Evolutionary conservation across 2,888 invertebrate species (phyloP).

Genomic region (Bellardia pandia): DNA sequence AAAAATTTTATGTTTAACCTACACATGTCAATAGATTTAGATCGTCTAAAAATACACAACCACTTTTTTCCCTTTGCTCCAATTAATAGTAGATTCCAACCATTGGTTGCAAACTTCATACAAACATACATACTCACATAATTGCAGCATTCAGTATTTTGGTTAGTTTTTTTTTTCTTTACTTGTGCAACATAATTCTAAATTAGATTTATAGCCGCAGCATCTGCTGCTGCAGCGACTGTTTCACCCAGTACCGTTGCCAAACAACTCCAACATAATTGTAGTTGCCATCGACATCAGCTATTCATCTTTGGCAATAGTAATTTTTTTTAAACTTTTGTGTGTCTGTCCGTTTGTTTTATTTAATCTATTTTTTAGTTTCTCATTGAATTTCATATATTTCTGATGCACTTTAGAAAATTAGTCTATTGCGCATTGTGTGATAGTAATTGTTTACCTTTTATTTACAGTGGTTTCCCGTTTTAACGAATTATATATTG

Average conservation of each 20-base stretch:
- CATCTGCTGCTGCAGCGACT: slow-evolving; percentile 17
- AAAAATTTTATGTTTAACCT: slow-evolving; percentile 32
- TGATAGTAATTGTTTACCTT: slow-evolving; percentile 34
- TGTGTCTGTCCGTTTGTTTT: slow-evolving; percentile 40
- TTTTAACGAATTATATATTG: too few species aligned
- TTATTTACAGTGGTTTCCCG: too few species aligned
- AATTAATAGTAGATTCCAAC: slow-evolving; percentile 38
- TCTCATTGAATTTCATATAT: slow-evolving; percentile 52
- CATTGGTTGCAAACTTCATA: slow-evolving; percentile 14
- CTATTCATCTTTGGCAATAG: slow-evolving; percentile 38
- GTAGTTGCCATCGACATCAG: slow-evolving; percentile 43
- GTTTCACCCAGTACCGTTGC: neutral
- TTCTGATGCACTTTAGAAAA: slow-evolving; percentile 66
- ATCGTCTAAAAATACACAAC: slow-evolving; percentile 65
- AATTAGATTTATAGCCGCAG: slow-evolving; percentile 60
- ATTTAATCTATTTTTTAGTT: slow-evolving; percentile 27
- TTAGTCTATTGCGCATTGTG: slow-evolving; percentile 68
- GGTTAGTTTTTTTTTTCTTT: slow-evolving; percentile 1
- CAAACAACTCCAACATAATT: slow-evolving; percentile 25
- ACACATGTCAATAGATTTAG: slow-evolving; percentile 62
- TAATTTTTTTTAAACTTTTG: neutral
- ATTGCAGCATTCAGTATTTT: slow-evolving; percentile 10
- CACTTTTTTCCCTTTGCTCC: slow-evolving; percentile 52
- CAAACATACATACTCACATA: neutral
- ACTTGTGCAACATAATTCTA: slow-evolving; percentile 60